A percentile compares a stretch with the other conserved stretches of the same genome.
Evolutionary conservation across 2,888 invertebrate genomes (phyloP).

Genomic region (Brachyptera risi): DNA sequence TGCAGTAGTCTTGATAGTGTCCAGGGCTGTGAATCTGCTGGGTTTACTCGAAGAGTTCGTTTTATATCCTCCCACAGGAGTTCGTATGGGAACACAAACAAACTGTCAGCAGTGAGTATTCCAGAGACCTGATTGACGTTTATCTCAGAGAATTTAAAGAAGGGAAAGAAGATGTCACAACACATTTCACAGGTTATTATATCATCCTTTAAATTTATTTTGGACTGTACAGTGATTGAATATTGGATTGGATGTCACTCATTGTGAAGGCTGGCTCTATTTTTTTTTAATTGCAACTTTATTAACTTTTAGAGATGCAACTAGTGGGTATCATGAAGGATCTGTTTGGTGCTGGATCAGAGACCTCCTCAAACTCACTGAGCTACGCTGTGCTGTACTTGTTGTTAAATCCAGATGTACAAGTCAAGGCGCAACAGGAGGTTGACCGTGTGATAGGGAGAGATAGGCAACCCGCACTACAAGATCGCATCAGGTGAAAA

Average conservation of each 20-base stretch:
- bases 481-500: constrained; percentile 30
- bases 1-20: no score
- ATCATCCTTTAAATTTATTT: no score
- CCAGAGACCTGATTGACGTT: constrained; percentile 29
- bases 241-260: no score
- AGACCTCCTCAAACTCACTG: constrained; percentile 35
- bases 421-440: constrained; percentile 36
- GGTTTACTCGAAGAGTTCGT: no score
- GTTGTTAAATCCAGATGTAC: constrained; percentile 36
- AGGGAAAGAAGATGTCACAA: not conserved
- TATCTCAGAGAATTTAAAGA: constrained; percentile 24
- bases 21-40: no score
- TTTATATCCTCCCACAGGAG: no score
- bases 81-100: constrained; percentile 24
- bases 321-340: constrained; percentile 33
- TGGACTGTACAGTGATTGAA: no score
- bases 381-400: constrained; percentile 36
- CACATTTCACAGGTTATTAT: not conserved
- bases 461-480: constrained; percentile 35
- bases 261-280: no score
- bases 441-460: constrained; percentile 38
- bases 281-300: no score
- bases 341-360: constrained; percentile 36
- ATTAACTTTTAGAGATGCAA: constrained; percentile 31
- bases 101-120: constrained; percentile 17